Evolutionary conservation across 2,888 invertebrate species (phyloP).

Genomic region (Drosophila buzzatii): DNA sequence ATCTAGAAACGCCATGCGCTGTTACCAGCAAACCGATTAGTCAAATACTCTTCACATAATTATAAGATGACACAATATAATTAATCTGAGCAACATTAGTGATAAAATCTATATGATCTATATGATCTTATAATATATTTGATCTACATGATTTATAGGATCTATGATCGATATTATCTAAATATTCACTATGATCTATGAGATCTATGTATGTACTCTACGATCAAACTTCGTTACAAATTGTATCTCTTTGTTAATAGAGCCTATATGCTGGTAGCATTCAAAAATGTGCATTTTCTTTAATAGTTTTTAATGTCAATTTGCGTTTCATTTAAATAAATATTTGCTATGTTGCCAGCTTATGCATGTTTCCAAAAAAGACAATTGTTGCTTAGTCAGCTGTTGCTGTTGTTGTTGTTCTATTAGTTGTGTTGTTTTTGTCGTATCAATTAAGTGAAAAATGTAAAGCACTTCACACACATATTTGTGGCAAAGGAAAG

Average conservation of each 20-base stretch:
- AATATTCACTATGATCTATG: not conserved
- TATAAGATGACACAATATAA: not conserved
- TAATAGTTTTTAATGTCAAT: slow-evolving; percentile 33
- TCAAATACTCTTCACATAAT: not conserved
- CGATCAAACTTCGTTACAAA: not conserved
- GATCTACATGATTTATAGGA: not conserved
- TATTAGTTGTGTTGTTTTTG: slow-evolving; percentile 17
- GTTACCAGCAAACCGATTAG: not conserved
- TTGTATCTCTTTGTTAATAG: not conserved
- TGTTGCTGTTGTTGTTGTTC: slow-evolving; percentile 23
- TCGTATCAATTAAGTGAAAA: slow-evolving; percentile 64
- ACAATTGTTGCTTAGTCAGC: slow-evolving; percentile 25
- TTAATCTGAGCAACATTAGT: not conserved
- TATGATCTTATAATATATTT: no score
- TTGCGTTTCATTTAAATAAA: slow-evolving; percentile 25
- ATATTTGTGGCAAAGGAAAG: slow-evolving; percentile 41
- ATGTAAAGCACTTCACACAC: slow-evolving; percentile 49
- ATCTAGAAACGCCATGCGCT: not conserved
- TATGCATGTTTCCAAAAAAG: slow-evolving; percentile 15
- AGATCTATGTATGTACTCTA: not conserved
- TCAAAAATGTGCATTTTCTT: slow-evolving; percentile 34
- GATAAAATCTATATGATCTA: not conserved
- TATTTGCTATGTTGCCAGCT: slow-evolving; percentile 33
- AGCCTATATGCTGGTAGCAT: not conserved
- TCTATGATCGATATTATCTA: no score